These are phyloP conservation scores for Pantelozetes paolii DNA, from an alignment of 2,888 invertebrate species.

Conservation along the genomic window DNA sequence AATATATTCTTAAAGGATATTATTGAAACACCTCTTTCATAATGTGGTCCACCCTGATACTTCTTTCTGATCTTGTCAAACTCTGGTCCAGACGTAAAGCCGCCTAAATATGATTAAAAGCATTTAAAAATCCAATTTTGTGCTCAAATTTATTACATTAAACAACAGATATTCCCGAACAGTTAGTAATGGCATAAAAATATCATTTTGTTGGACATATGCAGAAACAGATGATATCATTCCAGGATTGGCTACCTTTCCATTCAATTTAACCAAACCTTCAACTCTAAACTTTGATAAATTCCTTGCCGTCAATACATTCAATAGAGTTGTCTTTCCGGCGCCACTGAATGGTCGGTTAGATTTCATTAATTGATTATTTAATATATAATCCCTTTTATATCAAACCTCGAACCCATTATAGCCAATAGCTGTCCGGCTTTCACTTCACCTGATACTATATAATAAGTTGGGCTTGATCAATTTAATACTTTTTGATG, in stretches of 20 bases:
- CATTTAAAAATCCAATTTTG: no score
- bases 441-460: background rate
- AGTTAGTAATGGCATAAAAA: slow-evolving; percentile 52
- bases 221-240: slow-evolving; percentile 21
- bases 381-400: background rate
- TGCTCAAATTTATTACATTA: slow-evolving; percentile 35
- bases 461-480: no score
- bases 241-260: background rate
- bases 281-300: slow-evolving; percentile 11
- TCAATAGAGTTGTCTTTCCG: slow-evolving; percentile 36
- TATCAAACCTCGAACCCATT: background rate
- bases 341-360: slow-evolving; percentile 24
- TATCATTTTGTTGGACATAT: slow-evolving; percentile 49
- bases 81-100: background rate
- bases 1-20: no score
- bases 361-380: no score
- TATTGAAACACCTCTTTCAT: slow-evolving; percentile 19
- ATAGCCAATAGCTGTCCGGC: background rate
- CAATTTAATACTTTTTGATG: no score
- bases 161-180: slow-evolving; percentile 52
- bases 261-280: slow-evolving; percentile 22
- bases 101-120: no score
- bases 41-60: background rate
- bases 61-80: background rate
- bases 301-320: slow-evolving; percentile 36